Base-by-base conservation (phyloP, 2,797 vertebrate genomes). In the Parambassis ranga region DNA sequence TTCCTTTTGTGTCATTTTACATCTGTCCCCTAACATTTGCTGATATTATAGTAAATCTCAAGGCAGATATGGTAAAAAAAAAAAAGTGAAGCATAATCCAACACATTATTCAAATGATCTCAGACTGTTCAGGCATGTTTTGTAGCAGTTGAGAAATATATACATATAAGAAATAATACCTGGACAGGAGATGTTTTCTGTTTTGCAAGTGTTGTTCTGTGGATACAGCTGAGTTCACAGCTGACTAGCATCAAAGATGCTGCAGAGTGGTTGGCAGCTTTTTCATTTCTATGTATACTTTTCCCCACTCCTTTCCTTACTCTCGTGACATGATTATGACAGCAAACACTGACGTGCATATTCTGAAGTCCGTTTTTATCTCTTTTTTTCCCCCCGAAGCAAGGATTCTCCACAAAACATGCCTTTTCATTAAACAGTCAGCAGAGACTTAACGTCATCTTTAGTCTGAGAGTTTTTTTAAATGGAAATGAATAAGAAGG, bases 1-100 rank as follows among this genome's bases (percentile, higher is more conserved):
- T 89, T 90, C 71, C 81, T 86, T 84, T 83, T 81, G 71, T 85
- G 77, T 79, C 60, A 68, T 14, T 85, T 88, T 77, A 77, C 77
- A 78, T 87, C 66, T 88, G 61, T 77, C 83, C 62, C 39, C 27
- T 0, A 67, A 55, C 67, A 56, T 76, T 85, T 76, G 30, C 67
- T 72, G 66, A 67, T 58, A 79, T 65, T 73, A 38, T 28, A 69
- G 79, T 71, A 64, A 41, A 77, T 75, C 55, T 62, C 27, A 10
- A 44, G 48, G 61, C 35, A 53, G 26, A 58, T 47, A 70, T 55
- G n/a, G n/a, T 11, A 20, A n/a, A 55, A 33, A 47, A 28, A 23
- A 50, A 60, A 58, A 80, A 75, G 49, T 60, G 28, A 60, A 67
- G 32, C 42, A 27, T 48, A 57, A 71, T 69, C 30, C 30, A 59